Evolutionary conservation across 2,797 vertebrate genomes (phyloP), one percentile per base, ranked within the genome.

Genomic region (Phalloptychus januarius): DNA sequence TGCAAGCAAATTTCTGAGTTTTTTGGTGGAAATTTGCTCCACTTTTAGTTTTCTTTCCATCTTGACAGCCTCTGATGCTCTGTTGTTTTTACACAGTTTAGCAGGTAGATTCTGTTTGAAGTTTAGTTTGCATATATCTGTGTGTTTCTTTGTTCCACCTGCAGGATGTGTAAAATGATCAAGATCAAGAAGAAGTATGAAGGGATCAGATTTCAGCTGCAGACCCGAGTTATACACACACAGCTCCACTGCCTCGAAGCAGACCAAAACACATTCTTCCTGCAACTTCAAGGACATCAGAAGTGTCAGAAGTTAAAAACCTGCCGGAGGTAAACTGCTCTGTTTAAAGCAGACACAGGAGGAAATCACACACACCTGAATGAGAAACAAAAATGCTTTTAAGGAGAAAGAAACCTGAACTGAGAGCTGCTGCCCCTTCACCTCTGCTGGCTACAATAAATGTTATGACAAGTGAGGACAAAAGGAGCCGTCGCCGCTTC

Each of bases 381-480:
- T 25, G 13, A 15, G 50, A 46, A 40, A 54, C 25, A 72, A 74
- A 77, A 85, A 71, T 79, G 77, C 86, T 90, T 88, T 92, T 86
- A 77, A 82, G 74, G 69, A 74, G 58, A 72, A 71, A 58, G 77
- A 88, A 82, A 88, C 81, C 71, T 28, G 74, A 84, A 80, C 78
- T 72, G 20, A 76, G n/a, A 40, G 80, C 73, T 61, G 81, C 40
- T 74, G 79, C 70, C 80, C 79, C 72, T 77, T 84, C 79, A 78
- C 85, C 87, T 2, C 45, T 40, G 74, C 80, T 76, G 79, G 85
- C 86, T 88, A 16, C 77, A 48, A 89, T 86, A 83, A 6, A 77
- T 94, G 93, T 95, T 94, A 82, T 93, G 92, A 93, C 91, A 90
- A 82, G 78, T 31, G 2, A 69, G 82, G 86, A 94, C 91, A 92